Conservation (phyloP, 2,113 vertebrate species). For the Actenoides hombroni region DNA sequence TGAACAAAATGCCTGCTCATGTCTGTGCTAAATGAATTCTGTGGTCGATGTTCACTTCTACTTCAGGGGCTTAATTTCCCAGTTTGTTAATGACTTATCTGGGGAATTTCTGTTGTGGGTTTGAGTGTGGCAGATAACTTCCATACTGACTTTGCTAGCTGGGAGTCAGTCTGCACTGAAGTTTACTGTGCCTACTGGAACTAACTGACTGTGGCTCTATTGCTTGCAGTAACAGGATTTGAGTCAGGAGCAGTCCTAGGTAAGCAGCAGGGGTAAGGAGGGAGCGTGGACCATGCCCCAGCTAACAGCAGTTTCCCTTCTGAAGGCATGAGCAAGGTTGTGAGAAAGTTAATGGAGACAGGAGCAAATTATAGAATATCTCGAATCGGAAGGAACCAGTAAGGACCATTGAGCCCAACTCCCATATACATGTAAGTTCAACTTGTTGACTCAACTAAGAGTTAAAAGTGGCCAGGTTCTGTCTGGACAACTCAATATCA, state of each 20-base stretch:
- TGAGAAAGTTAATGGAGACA: background rate
- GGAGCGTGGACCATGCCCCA: background rate
- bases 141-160: background rate
- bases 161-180: background rate
- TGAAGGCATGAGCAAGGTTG: background rate
- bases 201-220: background rate
- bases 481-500: background rate
- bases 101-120: background rate
- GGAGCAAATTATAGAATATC: background rate
- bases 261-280: background rate
- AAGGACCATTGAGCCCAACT: background rate
- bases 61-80: background rate
- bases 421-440: background rate
- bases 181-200: background rate
- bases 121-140: background rate
- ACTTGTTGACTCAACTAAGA: background rate
- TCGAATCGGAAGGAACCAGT: background rate
- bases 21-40: fast-evolving
- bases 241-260: background rate
- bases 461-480: background rate
- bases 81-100: background rate
- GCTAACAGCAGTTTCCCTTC: background rate
- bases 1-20: background rate
- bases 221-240: fast-evolving
- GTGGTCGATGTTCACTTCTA: background rate